These are phyloP conservation scores for Sphecodes monilicornis DNA, from an alignment of 2,888 invertebrate species.

Conservation along the genomic window DNA sequence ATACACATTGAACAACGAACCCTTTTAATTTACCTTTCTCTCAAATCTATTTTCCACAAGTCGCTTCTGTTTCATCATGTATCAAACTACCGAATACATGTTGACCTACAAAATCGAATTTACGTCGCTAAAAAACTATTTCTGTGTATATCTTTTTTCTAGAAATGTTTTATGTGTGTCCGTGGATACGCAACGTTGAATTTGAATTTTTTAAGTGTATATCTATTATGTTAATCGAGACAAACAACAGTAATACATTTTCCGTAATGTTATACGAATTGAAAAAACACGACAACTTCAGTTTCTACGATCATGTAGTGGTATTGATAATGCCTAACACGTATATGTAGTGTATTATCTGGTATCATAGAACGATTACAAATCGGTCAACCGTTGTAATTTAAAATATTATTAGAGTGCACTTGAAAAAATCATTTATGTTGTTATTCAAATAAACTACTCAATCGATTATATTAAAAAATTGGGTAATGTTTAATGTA, in stretches of 20 bases:
- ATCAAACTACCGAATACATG: not conserved
- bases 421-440: not conserved
- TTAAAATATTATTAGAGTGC: not conserved
- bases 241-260: not conserved
- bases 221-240: not conserved
- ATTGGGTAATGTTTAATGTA: not conserved
- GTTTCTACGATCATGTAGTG: not conserved
- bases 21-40: not conserved
- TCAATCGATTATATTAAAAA: not conserved
- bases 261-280: not conserved
- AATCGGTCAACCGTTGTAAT: not conserved
- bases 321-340: not conserved
- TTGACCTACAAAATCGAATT: not conserved
- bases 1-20: not conserved
- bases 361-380: slow-evolving; percentile 1
- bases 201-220: slow-evolving; percentile 1
- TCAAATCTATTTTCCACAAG: not conserved
- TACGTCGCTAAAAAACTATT: not conserved
- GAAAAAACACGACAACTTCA: not conserved
- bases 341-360: not conserved
- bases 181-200: not conserved
- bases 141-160: not conserved
- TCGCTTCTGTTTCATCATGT: not conserved
- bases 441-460: not conserved
- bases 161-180: slow-evolving; percentile 6